Conservation (phyloP, 2,888 invertebrate species). For the Lepidochrysops patricia region DNA sequence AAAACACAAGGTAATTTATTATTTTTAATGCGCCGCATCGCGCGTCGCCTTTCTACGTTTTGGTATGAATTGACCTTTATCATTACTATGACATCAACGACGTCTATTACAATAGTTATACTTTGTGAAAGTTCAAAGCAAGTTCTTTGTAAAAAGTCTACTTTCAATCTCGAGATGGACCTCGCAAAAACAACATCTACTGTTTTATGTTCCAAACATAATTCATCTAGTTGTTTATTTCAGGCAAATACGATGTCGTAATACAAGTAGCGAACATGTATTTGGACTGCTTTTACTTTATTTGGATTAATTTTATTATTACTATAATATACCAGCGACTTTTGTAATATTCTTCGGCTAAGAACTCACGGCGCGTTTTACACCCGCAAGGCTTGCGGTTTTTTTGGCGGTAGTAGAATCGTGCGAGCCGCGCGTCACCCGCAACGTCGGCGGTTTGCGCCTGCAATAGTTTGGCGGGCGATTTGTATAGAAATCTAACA, state of each 20-base stretch:
- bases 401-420: too few species aligned
- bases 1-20: too few species aligned
- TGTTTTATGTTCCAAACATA: constrained; percentile 9
- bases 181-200: constrained; percentile 7
- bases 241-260: neutral
- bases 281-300: neutral
- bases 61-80: neutral
- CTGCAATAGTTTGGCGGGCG: too few species aligned
- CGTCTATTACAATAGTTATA: neutral
- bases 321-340: too few species aligned
- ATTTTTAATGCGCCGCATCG: too few species aligned
- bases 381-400: too few species aligned
- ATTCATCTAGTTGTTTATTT: constrained; percentile 7
- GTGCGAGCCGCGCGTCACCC: too few species aligned
- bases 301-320: neutral
- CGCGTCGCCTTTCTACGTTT: too few species aligned
- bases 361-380: too few species aligned
- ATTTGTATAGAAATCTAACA: too few species aligned
- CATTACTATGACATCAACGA: neutral
- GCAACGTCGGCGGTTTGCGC: too few species aligned
- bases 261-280: neutral
- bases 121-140: constrained; percentile 4
- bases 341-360: too few species aligned
- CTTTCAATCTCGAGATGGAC: constrained; percentile 11
- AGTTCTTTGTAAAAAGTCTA: neutral